These are phyloP conservation scores for Leiothrix lutea DNA, from an alignment of 2,113 vertebrate species.

Conservation along the genomic window DNA sequence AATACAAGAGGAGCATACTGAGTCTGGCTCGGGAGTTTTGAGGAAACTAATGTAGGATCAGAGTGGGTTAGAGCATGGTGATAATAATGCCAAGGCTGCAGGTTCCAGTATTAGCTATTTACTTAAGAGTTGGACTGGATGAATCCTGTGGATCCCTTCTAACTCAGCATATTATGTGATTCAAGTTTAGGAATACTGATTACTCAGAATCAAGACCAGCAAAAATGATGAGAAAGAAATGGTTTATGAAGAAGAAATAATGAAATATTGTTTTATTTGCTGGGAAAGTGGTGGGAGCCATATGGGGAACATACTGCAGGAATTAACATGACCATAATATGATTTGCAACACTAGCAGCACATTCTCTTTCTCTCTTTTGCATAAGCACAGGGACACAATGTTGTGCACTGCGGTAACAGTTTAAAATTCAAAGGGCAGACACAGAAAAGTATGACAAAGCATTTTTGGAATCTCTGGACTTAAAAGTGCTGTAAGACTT, in stretches of 20 bases:
- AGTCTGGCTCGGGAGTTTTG: neutral
- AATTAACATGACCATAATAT: neutral
- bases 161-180: neutral
- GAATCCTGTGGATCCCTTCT: neutral
- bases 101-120: neutral
- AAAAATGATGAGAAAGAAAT: neutral
- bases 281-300: neutral
- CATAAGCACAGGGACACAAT: neutral
- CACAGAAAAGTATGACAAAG: neutral
- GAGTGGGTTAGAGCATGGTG: neutral
- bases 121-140: neutral
- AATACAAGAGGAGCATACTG: neutral
- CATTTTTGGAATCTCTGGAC: neutral
- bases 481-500: neutral
- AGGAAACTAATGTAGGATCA: neutral
- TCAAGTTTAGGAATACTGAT: neutral
- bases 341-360: neutral
- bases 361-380: neutral
- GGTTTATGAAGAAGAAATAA: neutral
- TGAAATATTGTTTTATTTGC: neutral
- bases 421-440: neutral
- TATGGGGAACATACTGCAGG: rapidly evolving
- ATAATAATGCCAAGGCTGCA: neutral
- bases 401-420: neutral
- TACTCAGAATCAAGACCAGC: neutral